phyloP scores from a whole-genome alignment of 2,888 invertebrate genomes.

The Encarsia formosa region DNA sequence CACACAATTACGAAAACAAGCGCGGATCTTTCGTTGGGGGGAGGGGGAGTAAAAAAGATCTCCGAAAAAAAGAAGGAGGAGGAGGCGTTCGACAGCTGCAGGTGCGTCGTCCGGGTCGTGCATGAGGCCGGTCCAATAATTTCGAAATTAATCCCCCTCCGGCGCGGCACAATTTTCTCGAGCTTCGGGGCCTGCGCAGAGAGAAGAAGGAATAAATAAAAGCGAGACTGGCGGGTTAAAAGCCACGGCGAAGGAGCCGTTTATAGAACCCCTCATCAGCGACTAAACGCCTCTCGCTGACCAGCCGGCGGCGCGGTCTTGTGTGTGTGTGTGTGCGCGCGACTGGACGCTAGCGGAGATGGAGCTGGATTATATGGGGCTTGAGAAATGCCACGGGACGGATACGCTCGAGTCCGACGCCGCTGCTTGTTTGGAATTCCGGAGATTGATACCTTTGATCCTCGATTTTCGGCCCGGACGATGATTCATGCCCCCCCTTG shows the following conservation, averaged over 20 bases:
- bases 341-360: not conserved
- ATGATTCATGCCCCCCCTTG: too few species aligned
- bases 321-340: not conserved
- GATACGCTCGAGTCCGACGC: too few species aligned
- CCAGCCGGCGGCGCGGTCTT: not conserved
- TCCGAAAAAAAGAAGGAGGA: too few species aligned
- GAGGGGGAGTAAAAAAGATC: too few species aligned
- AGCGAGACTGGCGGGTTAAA: constrained; percentile 26
- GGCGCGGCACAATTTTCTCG: constrained; percentile 16
- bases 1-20: not conserved
- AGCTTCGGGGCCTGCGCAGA: not conserved
- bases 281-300: constrained; percentile 39
- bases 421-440: too few species aligned
- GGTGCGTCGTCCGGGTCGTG: too few species aligned
- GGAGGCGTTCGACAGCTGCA: constrained; percentile 14
- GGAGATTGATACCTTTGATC: too few species aligned
- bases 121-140: constrained; percentile 3
- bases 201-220: constrained; percentile 10
- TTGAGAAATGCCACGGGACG: too few species aligned
- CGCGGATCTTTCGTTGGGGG: not conserved
- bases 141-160: constrained; percentile 23
- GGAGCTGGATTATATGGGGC: too few species aligned
- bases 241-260: constrained; percentile 26
- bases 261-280: constrained; percentile 51
- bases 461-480: too few species aligned